Evolutionary conservation across 2,113 vertebrate genomes (phyloP).

Genomic region (Xiphias gladius): DNA sequence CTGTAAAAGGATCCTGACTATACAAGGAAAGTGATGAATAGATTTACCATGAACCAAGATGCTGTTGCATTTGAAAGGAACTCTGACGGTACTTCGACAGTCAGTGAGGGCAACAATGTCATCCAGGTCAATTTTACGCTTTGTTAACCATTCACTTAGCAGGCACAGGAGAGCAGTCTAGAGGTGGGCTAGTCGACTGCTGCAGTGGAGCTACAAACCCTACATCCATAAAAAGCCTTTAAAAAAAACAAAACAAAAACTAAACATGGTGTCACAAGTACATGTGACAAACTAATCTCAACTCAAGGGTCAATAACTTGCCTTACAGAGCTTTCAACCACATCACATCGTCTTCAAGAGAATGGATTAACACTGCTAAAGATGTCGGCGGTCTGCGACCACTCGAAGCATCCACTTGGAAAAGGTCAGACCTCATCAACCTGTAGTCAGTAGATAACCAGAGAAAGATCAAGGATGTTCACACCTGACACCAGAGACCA

Average conservation of each 20-base stretch:
- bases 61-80: background rate
- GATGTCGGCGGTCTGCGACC: background rate
- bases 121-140: background rate
- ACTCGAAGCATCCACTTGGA: background rate
- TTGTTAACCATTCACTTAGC: background rate
- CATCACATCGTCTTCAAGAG: background rate
- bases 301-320: background rate
- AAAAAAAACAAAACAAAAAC: too few species aligned
- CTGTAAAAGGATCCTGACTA: background rate
- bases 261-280: too few species aligned
- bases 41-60: background rate
- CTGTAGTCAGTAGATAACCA: background rate
- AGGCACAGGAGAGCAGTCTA: background rate
- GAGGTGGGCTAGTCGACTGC: background rate
- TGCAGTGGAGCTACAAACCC: background rate
- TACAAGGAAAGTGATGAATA: background rate
- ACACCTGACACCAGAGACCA: background rate
- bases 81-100: background rate
- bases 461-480: background rate
- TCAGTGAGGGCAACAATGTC: background rate
- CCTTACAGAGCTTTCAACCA: background rate
- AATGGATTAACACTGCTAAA: background rate
- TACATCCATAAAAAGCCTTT: too few species aligned
- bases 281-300: background rate
- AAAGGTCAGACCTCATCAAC: background rate